These are phyloP conservation scores for Pemphredon lugubris DNA, from an alignment of 2,888 invertebrate genomes.

Conservation along the genomic window DNA sequence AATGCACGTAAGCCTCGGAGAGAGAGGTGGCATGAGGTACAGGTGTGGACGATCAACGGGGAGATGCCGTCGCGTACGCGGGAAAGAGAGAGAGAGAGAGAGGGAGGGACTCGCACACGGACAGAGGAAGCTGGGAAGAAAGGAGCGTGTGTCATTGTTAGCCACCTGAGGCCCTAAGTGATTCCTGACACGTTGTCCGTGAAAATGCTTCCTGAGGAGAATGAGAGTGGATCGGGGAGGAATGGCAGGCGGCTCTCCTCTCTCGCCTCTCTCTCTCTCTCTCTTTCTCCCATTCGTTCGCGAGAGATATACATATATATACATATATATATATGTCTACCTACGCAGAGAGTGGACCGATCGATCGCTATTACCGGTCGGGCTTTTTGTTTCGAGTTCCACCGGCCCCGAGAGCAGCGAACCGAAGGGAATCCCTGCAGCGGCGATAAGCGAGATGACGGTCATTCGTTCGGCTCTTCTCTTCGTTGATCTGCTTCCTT, in stretches of 20 bases:
- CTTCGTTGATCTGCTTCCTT: constrained; percentile 26
- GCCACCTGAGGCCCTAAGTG: constrained; percentile 68
- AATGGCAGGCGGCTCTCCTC: constrained; percentile 36
- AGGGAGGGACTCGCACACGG: constrained; percentile 1
- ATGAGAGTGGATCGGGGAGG: constrained; percentile 23
- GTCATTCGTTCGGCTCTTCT: constrained; percentile 44
- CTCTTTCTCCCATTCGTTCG: too few relatives aligned
- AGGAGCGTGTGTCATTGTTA: constrained; percentile 68
- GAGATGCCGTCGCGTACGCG: neutral
- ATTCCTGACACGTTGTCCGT: constrained; percentile 72
- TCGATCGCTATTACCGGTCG: constrained; percentile 59
- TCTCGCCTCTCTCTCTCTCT: too few relatives aligned
- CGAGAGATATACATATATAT: too few relatives aligned
- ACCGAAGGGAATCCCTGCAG: constrained; percentile 29
- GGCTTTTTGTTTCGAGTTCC: constrained; percentile 51
- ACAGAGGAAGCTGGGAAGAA: constrained; percentile 25
- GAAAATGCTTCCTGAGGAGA: constrained; percentile 60
- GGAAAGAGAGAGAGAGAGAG: neutral
- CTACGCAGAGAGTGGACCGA: constrained; percentile 19
- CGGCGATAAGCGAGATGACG: constrained; percentile 47
- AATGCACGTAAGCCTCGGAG: constrained; percentile 40
- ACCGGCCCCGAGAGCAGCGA: constrained; percentile 14
- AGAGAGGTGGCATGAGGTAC: constrained; percentile 6
- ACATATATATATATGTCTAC: too few relatives aligned
- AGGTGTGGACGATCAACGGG: constrained; percentile 14